Evolutionary conservation across 2,888 invertebrate species (phyloP).

Genomic region (Parascotia fuliginaria): DNA sequence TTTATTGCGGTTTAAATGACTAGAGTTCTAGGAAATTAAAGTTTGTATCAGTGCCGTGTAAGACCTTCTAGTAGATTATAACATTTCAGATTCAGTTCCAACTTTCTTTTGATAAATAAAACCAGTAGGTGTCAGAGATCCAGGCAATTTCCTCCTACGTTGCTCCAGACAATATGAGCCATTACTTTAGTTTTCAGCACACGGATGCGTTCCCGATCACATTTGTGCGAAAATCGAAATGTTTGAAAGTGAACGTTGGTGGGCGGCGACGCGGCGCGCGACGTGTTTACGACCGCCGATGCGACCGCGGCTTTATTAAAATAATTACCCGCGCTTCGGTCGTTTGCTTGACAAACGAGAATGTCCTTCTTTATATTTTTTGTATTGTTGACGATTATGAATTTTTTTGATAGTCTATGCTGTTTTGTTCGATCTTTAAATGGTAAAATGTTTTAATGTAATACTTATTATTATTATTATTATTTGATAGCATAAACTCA

Average conservation of each 20-base stretch:
- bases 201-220: constrained; percentile 41
- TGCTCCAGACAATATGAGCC: constrained; percentile 18
- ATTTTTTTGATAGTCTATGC: constrained; percentile 30
- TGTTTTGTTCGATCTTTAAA: constrained; percentile 20
- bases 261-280: constrained; percentile 57
- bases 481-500: too few species aligned
- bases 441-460: too few species aligned
- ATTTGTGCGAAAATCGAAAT: constrained; percentile 58
- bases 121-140: not conserved
- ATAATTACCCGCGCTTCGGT: constrained; percentile 62
- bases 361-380: constrained; percentile 44
- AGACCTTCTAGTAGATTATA: not conserved
- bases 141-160: constrained; percentile 4
- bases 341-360: constrained; percentile 53
- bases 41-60: not conserved
- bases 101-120: not conserved
- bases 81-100: not conserved
- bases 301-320: constrained; percentile 62
- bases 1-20: constrained; percentile 8
- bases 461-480: too few species aligned
- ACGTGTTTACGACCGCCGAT: constrained; percentile 59
- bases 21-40: not conserved
- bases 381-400: constrained; percentile 44
- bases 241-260: constrained; percentile 48
- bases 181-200: constrained; percentile 26